Evolutionary conservation across 2,113 vertebrate genomes (phyloP).

Genomic region (Seriola quinqueradiata): DNA sequence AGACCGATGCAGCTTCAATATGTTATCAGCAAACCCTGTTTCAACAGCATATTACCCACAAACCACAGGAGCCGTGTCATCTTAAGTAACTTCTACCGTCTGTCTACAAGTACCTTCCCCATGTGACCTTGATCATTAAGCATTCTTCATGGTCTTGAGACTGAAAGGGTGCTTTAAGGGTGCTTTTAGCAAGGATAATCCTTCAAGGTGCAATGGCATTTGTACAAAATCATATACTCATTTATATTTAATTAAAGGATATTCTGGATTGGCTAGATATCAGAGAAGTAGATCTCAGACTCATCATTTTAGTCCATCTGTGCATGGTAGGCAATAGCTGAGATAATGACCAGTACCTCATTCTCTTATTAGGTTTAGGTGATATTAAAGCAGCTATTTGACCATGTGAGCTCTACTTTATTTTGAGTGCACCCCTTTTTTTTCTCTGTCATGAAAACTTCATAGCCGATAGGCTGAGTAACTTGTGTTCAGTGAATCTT

Average conservation of each 20-base stretch:
- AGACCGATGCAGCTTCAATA: neutral
- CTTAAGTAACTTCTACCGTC: neutral
- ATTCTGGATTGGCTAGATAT: neutral
- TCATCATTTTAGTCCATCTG: conserved; percentile 24
- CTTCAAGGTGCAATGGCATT: neutral
- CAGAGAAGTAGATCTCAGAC: conserved; percentile 15
- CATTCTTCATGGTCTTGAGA: neutral
- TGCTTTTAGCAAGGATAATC: neutral
- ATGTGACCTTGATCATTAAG: neutral
- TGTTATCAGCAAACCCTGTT: conserved; percentile 13
- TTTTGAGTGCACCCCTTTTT: neutral
- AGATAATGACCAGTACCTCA: conserved; percentile 21
- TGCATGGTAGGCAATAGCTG: neutral
- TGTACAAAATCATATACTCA: neutral
- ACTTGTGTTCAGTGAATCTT: conserved; percentile 19
- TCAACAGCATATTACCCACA: conserved; percentile 6
- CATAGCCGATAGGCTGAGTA: neutral
- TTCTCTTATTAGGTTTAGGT: conserved; percentile 3
- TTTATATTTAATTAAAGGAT: conserved; percentile 3
- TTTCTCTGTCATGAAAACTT: conserved; percentile 11
- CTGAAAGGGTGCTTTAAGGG: neutral
- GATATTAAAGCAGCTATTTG: neutral
- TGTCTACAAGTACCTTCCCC: neutral
- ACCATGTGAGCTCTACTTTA: neutral
- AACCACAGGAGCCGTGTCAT: neutral